Evolutionary conservation across 2,113 vertebrate species (phyloP), one percentile per base, ranked within the genome.

Genomic region (Egretta garzetta): DNA sequence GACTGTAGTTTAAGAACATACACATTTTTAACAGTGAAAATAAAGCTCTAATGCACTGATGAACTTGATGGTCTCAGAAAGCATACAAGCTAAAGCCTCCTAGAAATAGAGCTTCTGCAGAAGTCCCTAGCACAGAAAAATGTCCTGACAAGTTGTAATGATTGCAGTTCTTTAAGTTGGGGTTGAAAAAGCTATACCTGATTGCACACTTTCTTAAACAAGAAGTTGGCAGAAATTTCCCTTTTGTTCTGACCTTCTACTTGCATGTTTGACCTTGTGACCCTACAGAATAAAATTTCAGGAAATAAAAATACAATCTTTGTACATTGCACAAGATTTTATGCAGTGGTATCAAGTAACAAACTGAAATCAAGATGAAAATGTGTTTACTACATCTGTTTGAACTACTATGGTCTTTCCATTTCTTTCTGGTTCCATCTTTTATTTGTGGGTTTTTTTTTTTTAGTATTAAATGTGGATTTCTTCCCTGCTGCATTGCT

Each of bases 131-230:
- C 26, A 55, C 24, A 35, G 9, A n/a, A 85, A 87, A 63, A 85
- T 63, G 14, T 3, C 10, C 32, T 62, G 12, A 4, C 8, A 18
- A 60, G 4, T 55, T 67, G 32, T 24, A 76, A 64, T 35, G 12
- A 27, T 11, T 80, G 30, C 6, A 76, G 6, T 83, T 62, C 53
- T 55, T 58, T 55, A 52, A 60, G 19, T 1, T 56, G 18, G 1
- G 0, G 1, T 20, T 59, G 14, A 53, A 47, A 41, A 26, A 28
- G 5, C 0, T 19, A 10, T 4, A 15, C 1, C 1, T n/a, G 71
- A 23, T 4, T 21, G 7, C 20, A 53, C 8, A 19, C 12, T 33
- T 81, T 28, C 10, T 68, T 80, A 56, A 75, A 64, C 1, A 50
- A 77, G 26, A 63, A 43, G 24, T 52, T 92, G 13, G 8, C 13